A percentile compares a stretch with the other conserved stretches of the same genome.
These are phyloP conservation scores for Noctua fimbriata DNA, from an alignment of 2,888 invertebrate genomes.

Conservation along the genomic window DNA sequence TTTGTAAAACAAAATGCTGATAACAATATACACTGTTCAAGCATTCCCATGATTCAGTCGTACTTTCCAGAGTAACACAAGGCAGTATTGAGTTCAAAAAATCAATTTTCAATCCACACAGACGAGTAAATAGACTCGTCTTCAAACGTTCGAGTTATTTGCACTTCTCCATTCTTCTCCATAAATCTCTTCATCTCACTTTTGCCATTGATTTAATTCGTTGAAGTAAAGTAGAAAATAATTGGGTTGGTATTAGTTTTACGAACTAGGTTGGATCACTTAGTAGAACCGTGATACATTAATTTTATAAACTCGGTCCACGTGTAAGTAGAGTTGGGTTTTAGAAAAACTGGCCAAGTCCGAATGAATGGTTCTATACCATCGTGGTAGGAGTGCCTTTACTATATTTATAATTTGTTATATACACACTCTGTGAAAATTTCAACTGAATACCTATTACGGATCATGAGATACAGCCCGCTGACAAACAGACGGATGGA, in stretches of 20 bases:
- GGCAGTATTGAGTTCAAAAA: constrained; percentile 19
- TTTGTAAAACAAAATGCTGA: neutral
- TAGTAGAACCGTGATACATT: neutral
- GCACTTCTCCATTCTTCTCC: constrained; percentile 16
- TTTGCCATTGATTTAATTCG: constrained; percentile 6
- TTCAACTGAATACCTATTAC: no score
- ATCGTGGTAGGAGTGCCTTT: no score
- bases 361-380: no score
- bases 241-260: neutral
- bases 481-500: no score
- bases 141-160: constrained; percentile 33
- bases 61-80: constrained; percentile 16
- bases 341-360: neutral
- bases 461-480: no score
- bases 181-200: neutral
- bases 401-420: no score
- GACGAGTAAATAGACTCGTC: neutral
- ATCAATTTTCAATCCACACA: constrained; percentile 34
- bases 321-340: neutral
- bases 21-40: neutral
- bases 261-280: neutral
- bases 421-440: no score
- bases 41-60: neutral
- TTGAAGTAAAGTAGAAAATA: neutral
- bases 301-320: neutral